Percentiles rank a stretch among this genome's conserved stretches.
Evolutionary conservation across 2,888 invertebrate genomes (phyloP).

Genomic region (Mythimna albipuncta): DNA sequence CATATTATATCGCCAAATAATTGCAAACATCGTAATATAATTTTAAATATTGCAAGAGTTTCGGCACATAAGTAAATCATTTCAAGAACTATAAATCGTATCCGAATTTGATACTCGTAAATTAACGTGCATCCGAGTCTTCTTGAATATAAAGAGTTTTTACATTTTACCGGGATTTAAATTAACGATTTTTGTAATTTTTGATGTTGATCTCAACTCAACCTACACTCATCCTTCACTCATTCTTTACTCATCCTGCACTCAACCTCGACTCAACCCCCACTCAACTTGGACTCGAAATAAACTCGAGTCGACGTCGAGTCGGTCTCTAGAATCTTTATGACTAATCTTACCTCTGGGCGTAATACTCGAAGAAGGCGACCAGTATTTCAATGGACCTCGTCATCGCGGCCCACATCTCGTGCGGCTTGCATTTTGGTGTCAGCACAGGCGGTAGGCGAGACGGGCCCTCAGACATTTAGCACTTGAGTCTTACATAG

Average conservation of each 20-base stretch:
- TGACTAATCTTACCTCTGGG: constrained; percentile 91
- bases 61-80: no score
- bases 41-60: no score
- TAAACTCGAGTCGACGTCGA: no score
- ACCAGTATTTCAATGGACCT: constrained; percentile 95
- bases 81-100: no score
- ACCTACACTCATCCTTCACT: neutral
- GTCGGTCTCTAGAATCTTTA: neutral
- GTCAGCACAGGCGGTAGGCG: constrained; percentile 75
- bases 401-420: constrained; percentile 96
- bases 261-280: neutral
- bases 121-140: no score
- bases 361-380: constrained; percentile 96
- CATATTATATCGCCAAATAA: no score
- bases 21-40: no score
- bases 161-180: no score
- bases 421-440: constrained; percentile 90
- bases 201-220: neutral
- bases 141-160: no score
- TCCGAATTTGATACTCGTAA: no score
- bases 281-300: neutral
- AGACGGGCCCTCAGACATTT: constrained; percentile 86
- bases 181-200: no score
- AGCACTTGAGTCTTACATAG: constrained; percentile 65
- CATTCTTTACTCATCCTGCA: neutral